A percentile compares a stretch with the other conserved stretches of the same genome.
phyloP scores from a whole-genome alignment of 2,888 invertebrate species.

The Plagiodera versicolora region DNA sequence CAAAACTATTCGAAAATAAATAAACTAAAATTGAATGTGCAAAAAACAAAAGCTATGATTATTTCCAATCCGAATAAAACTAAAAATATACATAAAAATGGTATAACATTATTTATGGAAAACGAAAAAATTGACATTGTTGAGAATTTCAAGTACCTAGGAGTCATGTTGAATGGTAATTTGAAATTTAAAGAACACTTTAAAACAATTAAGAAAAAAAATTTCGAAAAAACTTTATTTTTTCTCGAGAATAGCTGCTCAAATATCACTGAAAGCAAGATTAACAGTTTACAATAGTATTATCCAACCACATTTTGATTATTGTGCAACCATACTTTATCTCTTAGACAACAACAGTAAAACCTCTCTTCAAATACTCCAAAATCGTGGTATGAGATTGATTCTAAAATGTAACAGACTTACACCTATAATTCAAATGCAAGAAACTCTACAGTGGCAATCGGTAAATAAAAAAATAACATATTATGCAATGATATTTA shows the following conservation, averaged over 20 bases:
- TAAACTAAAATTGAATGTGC: background rate
- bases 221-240: conserved; percentile 3
- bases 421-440: background rate
- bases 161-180: conserved; percentile 10
- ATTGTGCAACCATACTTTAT: conserved; percentile 10
- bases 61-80: conserved; percentile 4
- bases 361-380: background rate
- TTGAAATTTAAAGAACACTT: conserved; percentile 7
- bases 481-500: background rate
- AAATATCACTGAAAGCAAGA: conserved; percentile 12
- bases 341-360: conserved; percentile 8
- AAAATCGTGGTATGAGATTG: too few species aligned
- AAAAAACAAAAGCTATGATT: conserved; percentile 3
- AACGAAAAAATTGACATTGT: background rate
- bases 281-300: conserved; percentile 9
- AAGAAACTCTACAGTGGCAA: background rate
- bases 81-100: background rate
- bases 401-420: too few species aligned
- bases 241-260: conserved; percentile 12
- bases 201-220: conserved; percentile 5
- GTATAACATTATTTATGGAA: background rate
- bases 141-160: background rate
- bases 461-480: background rate
- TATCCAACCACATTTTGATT: conserved; percentile 8
- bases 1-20: background rate